Evolutionary conservation across 2,797 vertebrate genomes (phyloP), one percentile per base, ranked within the genome.

Genomic region (Nannoperca obscura): DNA sequence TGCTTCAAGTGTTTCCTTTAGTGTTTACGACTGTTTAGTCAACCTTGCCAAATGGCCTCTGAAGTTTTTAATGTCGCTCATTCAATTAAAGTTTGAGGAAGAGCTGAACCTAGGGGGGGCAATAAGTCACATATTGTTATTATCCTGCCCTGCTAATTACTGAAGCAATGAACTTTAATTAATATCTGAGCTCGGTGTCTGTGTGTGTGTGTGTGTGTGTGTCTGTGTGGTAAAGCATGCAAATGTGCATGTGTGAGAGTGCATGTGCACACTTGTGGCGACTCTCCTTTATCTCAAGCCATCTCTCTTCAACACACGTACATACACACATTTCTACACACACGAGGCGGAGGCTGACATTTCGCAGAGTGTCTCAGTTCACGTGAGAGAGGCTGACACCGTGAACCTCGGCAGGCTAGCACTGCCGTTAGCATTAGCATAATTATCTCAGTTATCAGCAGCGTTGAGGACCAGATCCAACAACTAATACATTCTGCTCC

Each of bases 111-210:
- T 89, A 27, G 87, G 57, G 92, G 89, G 91, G 89, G 83, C 92
- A 90, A 93, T 90, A 88, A 93, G 91, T 93, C 91, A 90, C 89
- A 80, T 91, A 93, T 88, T 92, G 88, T 88, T 94, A 93, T 95
- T 94, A 94, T 93, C 90, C 91, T 89, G 88, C 88, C 78, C 85
- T 78, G 92, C 92, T 94, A 93, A 95, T 95, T 95, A 93, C 92
- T 49, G 84, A 94, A 89, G 91, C 91, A 92, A 92, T 94, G 88
- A 93, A 94, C 93, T 94, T 94, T 94, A 94, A 94, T 94, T 94
- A 94, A 94, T 94, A 92, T 81, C 88, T 57, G 78, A 76, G 85
- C 78, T 76, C 9, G 49, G 44, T 46, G 78, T 76, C 71, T 79
- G 71, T 77, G 46, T 74, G 47, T 53, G 62, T 65, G 61, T 65